Base-by-base conservation (phyloP, 2,888 invertebrate genomes). In the Hydrotaea cyrtoneurina region DNA sequence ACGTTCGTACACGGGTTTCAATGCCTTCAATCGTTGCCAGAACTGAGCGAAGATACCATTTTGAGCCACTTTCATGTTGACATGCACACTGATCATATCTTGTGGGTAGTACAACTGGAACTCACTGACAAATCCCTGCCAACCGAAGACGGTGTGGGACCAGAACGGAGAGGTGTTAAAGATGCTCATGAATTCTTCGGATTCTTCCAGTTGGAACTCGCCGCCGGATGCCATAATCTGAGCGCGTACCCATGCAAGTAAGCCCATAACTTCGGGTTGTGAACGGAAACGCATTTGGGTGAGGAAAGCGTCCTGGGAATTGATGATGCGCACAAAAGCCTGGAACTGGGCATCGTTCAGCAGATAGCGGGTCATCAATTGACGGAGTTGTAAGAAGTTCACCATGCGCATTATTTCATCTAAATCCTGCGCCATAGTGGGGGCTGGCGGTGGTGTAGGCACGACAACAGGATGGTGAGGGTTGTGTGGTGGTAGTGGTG, bases 321-420 rank as follows among this genome's bases (percentile, higher is more conserved):
- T 90, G 13, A 91, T 66, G 53, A 88, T 88, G 5, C 91, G 88
- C n/a, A 91, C 87, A 72, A 92, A 87, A 0, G 87, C 87, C 84
- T 92, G 91, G 72, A 92, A 92, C 19, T 91, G 87, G 5, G 85
- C 87, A 86, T 91, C 91, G 46, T 89, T 89, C 21, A 91, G 78
- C 15, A 91, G 80, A 69, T 91, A 92, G 7, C 90, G 89, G 31
- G 80, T 82, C 10, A 89, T 55, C 8, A 91, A 80, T 15, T 88
- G 78, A 13, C 86, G 85, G 2, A 92, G 46, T 2, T 87, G 87
- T 23, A 87, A 83, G 7, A 87, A 83, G 43, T 86, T 86, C 21
- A 86, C 43, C 36, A 87, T 74, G 23, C 39, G 66, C 23, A 66
- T 21, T 0, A 87, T 64, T 59, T 86, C 83, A 21, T 82, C 78